These are phyloP conservation scores for Rachycentron canadum DNA, from an alignment of 2,797 vertebrate species.

Conservation along the genomic window DNA sequence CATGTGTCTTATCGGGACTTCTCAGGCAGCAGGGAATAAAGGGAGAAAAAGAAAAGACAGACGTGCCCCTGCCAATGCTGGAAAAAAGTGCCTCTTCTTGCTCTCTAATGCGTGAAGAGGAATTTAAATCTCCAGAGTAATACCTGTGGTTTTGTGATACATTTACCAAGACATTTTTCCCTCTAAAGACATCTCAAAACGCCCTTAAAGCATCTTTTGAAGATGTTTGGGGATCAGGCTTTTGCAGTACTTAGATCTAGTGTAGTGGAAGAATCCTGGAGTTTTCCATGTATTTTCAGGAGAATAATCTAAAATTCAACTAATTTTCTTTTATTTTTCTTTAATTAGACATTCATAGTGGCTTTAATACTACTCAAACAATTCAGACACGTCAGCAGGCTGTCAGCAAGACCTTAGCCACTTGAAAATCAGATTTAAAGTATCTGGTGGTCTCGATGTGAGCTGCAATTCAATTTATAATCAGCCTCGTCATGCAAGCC, in stretches of 20 bases:
- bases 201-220: slow-evolving; percentile 53
- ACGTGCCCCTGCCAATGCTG: slow-evolving; percentile 58
- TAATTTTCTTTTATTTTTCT: slow-evolving; percentile 8
- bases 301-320: slow-evolving; percentile 14
- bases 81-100: slow-evolving; percentile 71
- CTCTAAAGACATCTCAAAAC: slow-evolving; percentile 59
- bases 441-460: slow-evolving; percentile 26
- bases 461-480: slow-evolving; percentile 54
- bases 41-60: slow-evolving; percentile 58
- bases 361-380: slow-evolving; percentile 35
- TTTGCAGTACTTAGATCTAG: slow-evolving; percentile 44
- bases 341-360: slow-evolving; percentile 28
- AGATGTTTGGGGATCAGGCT: slow-evolving; percentile 59
- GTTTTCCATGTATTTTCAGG: slow-evolving; percentile 40
- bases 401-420: slow-evolving; percentile 38
- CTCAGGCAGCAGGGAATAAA: slow-evolving; percentile 74
- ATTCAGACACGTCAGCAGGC: slow-evolving; percentile 39
- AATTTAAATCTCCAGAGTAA: slow-evolving; percentile 76
- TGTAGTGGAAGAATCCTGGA: slow-evolving; percentile 36
- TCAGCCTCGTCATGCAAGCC: slow-evolving; percentile 33
- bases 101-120: slow-evolving; percentile 76
- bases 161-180: slow-evolving; percentile 57
- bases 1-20: slow-evolving; percentile 73
- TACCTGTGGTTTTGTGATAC: slow-evolving; percentile 78
- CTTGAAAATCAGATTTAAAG: slow-evolving; percentile 53